These are phyloP conservation scores for Pseudomyrmex cubaensis DNA, from an alignment of 1,140 invertebrate species.

Conservation along the genomic window DNA sequence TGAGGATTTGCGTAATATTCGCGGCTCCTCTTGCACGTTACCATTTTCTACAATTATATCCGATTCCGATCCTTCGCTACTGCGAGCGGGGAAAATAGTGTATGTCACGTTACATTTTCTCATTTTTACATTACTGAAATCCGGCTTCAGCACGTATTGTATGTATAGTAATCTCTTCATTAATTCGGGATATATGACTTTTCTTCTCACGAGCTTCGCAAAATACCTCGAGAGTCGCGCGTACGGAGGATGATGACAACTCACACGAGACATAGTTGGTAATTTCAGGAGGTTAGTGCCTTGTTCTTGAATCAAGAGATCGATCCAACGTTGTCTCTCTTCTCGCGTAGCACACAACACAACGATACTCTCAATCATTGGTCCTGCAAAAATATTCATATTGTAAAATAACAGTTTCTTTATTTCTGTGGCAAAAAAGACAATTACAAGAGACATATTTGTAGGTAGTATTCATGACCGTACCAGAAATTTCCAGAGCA, in stretches of 20 bases:
- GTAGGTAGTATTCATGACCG: neutral
- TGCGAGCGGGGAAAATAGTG: slow-evolving; percentile 70
- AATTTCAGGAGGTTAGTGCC: slow-evolving; percentile 83
- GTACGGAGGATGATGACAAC: slow-evolving; percentile 83
- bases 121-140: slow-evolving; percentile 81
- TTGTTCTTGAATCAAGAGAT: slow-evolving; percentile 89
- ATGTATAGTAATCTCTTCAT: slow-evolving; percentile 90
- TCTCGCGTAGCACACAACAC: slow-evolving; percentile 94
- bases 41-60: neutral
- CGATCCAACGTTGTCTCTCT: slow-evolving; percentile 95
- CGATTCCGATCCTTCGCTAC: slow-evolving; percentile 44
- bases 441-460: neutral
- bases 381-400: slow-evolving; percentile 86
- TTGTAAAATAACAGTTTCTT: neutral
- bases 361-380: slow-evolving; percentile 95
- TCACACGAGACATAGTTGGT: slow-evolving; percentile 82
- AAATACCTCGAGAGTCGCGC: slow-evolving; percentile 90
- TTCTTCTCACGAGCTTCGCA: slow-evolving; percentile 89
- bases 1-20: slow-evolving; percentile 76
- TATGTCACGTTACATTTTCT: slow-evolving; percentile 80
- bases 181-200: slow-evolving; percentile 89
- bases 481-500: slow-evolving; percentile 95
- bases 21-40: slow-evolving; percentile 18
- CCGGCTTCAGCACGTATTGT: slow-evolving; percentile 85
- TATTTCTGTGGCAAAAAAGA: too few species aligned